These are phyloP conservation scores for Poeciliopsis prolifica DNA, from an alignment of 2,113 vertebrate genomes.

Conservation along the genomic window DNA sequence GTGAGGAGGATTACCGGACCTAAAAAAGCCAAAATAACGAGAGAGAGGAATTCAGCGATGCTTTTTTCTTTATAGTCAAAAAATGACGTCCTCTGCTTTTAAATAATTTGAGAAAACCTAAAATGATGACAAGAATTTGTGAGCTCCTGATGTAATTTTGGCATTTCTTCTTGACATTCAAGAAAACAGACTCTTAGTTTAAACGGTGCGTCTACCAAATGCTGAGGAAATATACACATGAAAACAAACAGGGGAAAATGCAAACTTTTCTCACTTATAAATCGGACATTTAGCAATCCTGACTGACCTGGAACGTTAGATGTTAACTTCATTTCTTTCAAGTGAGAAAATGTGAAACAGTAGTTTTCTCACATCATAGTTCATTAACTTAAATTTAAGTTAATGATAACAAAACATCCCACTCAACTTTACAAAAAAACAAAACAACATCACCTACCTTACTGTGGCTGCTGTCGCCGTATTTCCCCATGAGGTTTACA, in stretches of 20 bases:
- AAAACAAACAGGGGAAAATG: too few species aligned
- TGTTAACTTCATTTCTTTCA: not conserved
- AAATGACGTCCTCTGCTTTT: not conserved
- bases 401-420: too few species aligned
- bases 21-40: not conserved
- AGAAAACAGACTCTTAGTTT: too few species aligned
- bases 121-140: not conserved
- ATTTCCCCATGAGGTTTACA: slow-evolving; percentile 96
- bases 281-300: too few species aligned
- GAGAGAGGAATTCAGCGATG: not conserved
- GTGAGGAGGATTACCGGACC: not conserved
- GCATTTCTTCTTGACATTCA: not conserved
- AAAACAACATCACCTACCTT: slow-evolving; percentile 82
- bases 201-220: not conserved
- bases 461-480: slow-evolving; percentile 91
- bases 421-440: not conserved
- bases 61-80: not conserved
- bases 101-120: too few species aligned
- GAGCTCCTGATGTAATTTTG: not conserved
- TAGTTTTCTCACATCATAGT: too few species aligned
- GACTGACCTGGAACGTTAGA: too few species aligned
- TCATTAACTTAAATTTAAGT: too few species aligned
- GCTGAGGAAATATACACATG: too few species aligned
- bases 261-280: too few species aligned
- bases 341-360: too few species aligned